Percentiles rank a stretch among this genome's conserved stretches.
Evolutionary conservation across 2,113 vertebrate species (phyloP).

Genomic region (Thalassoma bifasciatum): DNA sequence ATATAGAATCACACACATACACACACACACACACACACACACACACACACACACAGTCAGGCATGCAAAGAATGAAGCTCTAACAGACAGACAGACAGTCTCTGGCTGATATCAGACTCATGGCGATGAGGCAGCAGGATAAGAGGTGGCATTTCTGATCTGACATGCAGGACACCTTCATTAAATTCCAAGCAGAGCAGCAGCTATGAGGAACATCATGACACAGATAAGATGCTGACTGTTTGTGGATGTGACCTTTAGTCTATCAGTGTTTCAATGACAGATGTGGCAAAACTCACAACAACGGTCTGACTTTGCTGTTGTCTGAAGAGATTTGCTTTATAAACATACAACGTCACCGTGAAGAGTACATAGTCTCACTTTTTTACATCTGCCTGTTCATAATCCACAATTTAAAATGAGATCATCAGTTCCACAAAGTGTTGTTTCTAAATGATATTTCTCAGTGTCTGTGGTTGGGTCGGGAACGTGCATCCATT

Average conservation of each 20-base stretch:
- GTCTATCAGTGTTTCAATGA: constrained; percentile 1
- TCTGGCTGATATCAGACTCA: constrained; percentile 54
- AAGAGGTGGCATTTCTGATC: constrained; percentile 59
- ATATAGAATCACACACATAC: constrained; percentile 28
- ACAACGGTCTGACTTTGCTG: not conserved
- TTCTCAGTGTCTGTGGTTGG: too few species aligned
- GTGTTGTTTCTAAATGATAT: too few species aligned
- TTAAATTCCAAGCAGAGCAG: constrained; percentile 41
- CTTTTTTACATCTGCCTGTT: too few species aligned
- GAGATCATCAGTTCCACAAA: too few species aligned
- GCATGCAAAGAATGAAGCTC: constrained; percentile 70
- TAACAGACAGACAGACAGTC: constrained; percentile 29
- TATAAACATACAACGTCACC: too few species aligned
- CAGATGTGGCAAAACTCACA: not conserved
- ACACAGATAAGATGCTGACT: constrained; percentile 49
- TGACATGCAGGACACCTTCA: constrained; percentile 9
- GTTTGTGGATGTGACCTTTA: constrained; percentile 1
- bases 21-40: constrained; percentile 36
- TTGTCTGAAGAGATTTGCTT: not conserved
- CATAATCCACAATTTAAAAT: too few species aligned
- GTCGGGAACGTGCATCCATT: too few species aligned
- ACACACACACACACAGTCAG: constrained; percentile 21
- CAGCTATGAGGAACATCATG: not conserved
- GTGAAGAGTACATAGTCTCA: too few species aligned
- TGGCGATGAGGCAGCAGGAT: constrained; percentile 48